These are phyloP conservation scores for Phymorhynchus buccinoides DNA, from an alignment of 1,140 invertebrate species.

Conservation along the genomic window DNA sequence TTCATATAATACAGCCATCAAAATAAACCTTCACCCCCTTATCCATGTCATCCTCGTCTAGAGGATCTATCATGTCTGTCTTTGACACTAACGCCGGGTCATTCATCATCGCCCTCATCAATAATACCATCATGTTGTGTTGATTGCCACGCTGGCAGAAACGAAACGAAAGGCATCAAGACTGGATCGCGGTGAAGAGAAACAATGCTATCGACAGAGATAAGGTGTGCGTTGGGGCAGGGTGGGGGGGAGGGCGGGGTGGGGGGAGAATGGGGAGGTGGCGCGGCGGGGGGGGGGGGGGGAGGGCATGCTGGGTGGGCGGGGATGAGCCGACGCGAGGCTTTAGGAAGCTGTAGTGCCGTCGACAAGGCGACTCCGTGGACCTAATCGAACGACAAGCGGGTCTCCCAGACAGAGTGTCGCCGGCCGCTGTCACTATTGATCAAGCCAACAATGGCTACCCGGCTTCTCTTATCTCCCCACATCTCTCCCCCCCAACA, in stretches of 20 bases:
- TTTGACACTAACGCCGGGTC: background rate
- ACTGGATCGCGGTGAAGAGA: too few species aligned
- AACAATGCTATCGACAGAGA: background rate
- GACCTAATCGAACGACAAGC: conserved; percentile 1
- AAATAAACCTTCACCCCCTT: background rate
- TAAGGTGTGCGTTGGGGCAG: background rate
- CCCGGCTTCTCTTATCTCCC: conserved; percentile 1
- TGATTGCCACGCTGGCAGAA: background rate
- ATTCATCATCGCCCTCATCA: background rate
- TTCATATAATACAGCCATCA: too few species aligned
- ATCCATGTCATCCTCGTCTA: background rate
- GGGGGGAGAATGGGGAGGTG: background rate
- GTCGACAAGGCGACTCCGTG: background rate
- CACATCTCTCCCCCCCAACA: background rate
- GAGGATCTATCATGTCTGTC: background rate
- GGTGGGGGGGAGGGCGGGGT: background rate
- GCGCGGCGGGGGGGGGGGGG: background rate
- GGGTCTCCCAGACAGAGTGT: background rate
- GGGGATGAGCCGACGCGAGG: background rate
- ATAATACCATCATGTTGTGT: background rate
- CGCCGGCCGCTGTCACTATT: background rate
- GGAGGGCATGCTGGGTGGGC: background rate
- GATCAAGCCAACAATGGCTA: background rate
- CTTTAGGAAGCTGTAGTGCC: background rate
- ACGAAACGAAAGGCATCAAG: too few species aligned